Percentiles rank a stretch among this genome's conserved stretches.
phyloP scores from a whole-genome alignment of 2,113 vertebrate species.

The Holacanthus passer region DNA sequence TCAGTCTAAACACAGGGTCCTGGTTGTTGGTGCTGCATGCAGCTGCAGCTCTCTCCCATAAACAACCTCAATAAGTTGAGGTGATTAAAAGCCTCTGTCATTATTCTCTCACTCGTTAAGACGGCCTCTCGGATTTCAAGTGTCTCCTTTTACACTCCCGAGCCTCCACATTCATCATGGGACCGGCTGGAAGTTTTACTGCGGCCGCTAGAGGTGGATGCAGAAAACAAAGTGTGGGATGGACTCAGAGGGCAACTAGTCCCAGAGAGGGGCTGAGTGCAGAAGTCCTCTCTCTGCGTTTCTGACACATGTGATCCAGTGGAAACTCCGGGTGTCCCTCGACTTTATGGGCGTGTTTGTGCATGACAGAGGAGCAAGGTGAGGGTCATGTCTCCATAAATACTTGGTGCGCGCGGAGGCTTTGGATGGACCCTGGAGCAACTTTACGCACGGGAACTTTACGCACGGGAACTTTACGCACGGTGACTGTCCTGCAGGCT shows the following conservation, averaged over 20 bases:
- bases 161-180: constrained; percentile 94
- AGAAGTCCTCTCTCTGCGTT: constrained; percentile 41
- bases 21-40: constrained; percentile 38
- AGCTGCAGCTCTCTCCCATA: constrained; percentile 52
- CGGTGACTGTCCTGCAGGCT: constrained; percentile 47
- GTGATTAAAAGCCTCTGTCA: constrained; percentile 83
- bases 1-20: constrained; percentile 9
- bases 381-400: constrained; percentile 77
- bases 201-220: constrained; percentile 89
- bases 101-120: constrained; percentile 82
- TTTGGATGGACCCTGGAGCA: constrained; percentile 73
- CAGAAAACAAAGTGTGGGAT: constrained; percentile 84
- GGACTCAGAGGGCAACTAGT: constrained; percentile 76
- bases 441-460: constrained; percentile 26
- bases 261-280: constrained; percentile 64
- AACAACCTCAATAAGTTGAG: constrained; percentile 74
- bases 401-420: constrained; percentile 58
- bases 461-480: constrained; percentile 52
- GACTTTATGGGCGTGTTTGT: constrained; percentile 72
- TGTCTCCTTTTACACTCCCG: constrained; percentile 97
- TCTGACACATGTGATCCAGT: constrained; percentile 64
- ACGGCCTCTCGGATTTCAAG: constrained; percentile 96
- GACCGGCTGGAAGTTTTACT: constrained; percentile 87
- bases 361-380: constrained; percentile 75
- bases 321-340: constrained; percentile 61